Conservation (phyloP, 1,140 invertebrate species). For the Meloidogyne floridensis region DNA sequence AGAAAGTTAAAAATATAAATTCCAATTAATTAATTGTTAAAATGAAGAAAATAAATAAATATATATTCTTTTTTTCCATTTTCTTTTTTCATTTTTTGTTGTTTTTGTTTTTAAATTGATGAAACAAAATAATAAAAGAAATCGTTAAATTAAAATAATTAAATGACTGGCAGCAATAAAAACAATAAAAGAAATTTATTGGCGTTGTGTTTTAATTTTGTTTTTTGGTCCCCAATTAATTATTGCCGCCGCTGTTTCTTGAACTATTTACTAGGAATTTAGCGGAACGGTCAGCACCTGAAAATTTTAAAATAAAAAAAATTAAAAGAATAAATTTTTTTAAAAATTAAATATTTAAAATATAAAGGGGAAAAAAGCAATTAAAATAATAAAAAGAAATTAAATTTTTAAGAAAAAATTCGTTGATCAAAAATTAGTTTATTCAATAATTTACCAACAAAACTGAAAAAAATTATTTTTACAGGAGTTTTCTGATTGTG, state of each 20-base stretch:
- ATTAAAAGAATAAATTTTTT: no score
- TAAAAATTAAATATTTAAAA: no score
- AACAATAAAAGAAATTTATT: background rate
- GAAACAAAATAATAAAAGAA: background rate
- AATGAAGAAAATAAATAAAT: background rate
- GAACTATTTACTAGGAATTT: background rate
- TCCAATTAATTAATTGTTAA: background rate
- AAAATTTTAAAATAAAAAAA: background rate
- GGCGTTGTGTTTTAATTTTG: background rate
- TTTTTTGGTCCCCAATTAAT: background rate
- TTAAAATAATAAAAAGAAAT: no score
- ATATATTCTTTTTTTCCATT: background rate
- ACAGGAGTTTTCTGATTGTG: no score
- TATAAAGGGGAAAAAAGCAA: no score
- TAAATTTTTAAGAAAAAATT: no score
- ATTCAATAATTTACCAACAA: no score
- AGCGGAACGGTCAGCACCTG: conserved; percentile 2
- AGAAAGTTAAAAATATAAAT: background rate
- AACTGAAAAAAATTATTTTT: no score
- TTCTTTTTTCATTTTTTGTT: background rate
- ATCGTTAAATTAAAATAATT: background rate
- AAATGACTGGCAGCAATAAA: background rate
- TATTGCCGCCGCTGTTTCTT: background rate
- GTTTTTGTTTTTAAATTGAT: background rate
- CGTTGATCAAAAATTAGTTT: no score